Evolutionary conservation across 1,140 invertebrate species (phyloP).

Genomic region (Drosophila teissieri): DNA sequence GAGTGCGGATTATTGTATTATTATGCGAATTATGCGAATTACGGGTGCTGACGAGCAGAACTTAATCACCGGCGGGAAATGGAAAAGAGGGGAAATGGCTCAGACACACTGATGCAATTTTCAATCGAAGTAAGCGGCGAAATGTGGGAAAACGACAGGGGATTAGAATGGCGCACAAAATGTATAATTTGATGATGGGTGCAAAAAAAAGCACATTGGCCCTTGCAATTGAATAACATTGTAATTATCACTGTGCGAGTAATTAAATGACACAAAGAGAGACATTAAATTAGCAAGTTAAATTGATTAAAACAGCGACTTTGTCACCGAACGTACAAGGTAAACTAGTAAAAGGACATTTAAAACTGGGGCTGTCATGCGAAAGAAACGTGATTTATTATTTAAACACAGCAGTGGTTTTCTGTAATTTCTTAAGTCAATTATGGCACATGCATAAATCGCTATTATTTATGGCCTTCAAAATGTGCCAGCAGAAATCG

Average conservation of each 20-base stretch:
- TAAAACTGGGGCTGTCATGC: too few species aligned
- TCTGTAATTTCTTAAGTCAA: background rate
- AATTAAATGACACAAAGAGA: background rate
- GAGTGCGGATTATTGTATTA: conserved; percentile 30
- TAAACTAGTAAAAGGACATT: background rate
- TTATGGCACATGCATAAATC: background rate
- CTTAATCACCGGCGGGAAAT: conserved; percentile 29
- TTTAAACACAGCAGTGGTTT: too few species aligned
- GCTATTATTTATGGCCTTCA: background rate
- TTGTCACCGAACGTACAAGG: too few species aligned
- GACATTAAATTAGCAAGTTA: too few species aligned
- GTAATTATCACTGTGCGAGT: background rate
- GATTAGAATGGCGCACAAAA: background rate
- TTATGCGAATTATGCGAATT: conserved; percentile 11
- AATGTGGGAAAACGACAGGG: background rate
- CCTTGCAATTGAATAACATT: background rate
- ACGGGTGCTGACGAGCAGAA: background rate
- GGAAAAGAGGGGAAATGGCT: conserved; percentile 21
- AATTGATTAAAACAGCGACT: too few species aligned
- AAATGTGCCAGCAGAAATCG: background rate
- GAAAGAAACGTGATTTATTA: too few species aligned
- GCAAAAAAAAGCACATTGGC: too few species aligned
- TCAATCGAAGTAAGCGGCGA: conserved; percentile 7
- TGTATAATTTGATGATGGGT: background rate
- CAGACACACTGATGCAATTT: conserved; percentile 6